Base-by-base conservation (phyloP, 1,140 invertebrate species). In the Diachasmimorpha longicaudata region DNA sequence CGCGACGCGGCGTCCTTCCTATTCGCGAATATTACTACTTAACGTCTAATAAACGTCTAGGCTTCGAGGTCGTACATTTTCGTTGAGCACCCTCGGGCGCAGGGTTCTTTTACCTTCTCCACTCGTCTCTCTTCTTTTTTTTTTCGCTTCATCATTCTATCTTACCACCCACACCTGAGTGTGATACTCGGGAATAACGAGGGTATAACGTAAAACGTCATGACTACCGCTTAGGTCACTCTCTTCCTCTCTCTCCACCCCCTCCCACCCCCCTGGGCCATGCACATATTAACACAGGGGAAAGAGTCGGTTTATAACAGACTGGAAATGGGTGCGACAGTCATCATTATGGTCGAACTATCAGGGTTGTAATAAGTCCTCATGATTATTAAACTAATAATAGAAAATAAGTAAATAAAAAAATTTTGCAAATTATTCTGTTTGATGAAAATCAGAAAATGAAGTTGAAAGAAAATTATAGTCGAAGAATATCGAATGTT, bases 1-100 rank as follows among this genome's bases (percentile, higher is more conserved):
- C 36, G 39, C 58, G 75, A 68, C 55, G 23, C 70, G 82, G 83
- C 78, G 84, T 85, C 81, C 82, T 79, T 80, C 80, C 81, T 81
- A 81, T 82, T 85, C 81, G 79, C 81, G 80, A 82, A 81, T 87
- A 88, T 89, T 89, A 88, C 86, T 88, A 87, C 87, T 88, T 89
- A 87, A 87, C 85, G 86, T 88, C 87, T 89, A 88, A 89, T 89
- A 89, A 89, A 88, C 83, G 87, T 89, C 87, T 84, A 80, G 78
- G 74, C 80, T 70, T 75, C 68, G 46, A 31, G 67, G 48, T 44
- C 58, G 72, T 74, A 74, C 72, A 42, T 74, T 74, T 42, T 44
- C 67, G 67, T 70, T 39, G 36, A 42, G 36, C 36, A 70, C 39
- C 67, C 67, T 63, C 58, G 58, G 58, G 52, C 19, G 52, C 8